These are phyloP conservation scores for Astropecten irregularis DNA, from an alignment of 53 echinoderm and acorn worm species.

Conservation along the genomic window DNA sequence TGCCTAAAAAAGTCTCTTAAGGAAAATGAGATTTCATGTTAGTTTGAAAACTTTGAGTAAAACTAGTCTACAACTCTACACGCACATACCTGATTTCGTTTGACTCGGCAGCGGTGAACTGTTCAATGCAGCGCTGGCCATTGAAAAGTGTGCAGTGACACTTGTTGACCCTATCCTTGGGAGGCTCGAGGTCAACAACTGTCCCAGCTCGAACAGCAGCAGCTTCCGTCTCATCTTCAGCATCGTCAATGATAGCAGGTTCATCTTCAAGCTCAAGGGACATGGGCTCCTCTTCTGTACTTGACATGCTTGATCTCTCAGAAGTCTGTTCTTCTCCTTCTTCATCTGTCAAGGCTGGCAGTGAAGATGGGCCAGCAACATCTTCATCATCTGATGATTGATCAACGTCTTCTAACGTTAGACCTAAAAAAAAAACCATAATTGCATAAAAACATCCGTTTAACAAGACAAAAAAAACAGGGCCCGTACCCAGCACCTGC, in stretches of 20 bases:
- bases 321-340: background rate
- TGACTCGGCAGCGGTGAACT: background rate
- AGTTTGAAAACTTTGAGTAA: too few relatives aligned
- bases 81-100: conserved; percentile 20
- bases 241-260: background rate
- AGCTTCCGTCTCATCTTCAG: conserved; percentile 2
- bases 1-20: too few relatives aligned
- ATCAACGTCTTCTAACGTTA: background rate
- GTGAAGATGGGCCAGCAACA: background rate
- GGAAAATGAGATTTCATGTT: too few relatives aligned
- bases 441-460: too few relatives aligned
- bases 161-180: too few relatives aligned
- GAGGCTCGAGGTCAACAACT: conserved; percentile 17
- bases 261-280: background rate
- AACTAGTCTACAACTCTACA: too few relatives aligned
- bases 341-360: background rate
- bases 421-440: background rate
- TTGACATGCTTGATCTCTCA: too few relatives aligned
- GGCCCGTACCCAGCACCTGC: background rate
- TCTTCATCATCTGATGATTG: background rate
- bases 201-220: conserved; percentile 1
- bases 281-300: background rate
- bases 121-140: conserved; percentile 24
- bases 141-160: background rate
- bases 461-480: too few relatives aligned